phyloP scores from a whole-genome alignment of 2,888 invertebrate genomes.

The Latheticus oryzae region DNA sequence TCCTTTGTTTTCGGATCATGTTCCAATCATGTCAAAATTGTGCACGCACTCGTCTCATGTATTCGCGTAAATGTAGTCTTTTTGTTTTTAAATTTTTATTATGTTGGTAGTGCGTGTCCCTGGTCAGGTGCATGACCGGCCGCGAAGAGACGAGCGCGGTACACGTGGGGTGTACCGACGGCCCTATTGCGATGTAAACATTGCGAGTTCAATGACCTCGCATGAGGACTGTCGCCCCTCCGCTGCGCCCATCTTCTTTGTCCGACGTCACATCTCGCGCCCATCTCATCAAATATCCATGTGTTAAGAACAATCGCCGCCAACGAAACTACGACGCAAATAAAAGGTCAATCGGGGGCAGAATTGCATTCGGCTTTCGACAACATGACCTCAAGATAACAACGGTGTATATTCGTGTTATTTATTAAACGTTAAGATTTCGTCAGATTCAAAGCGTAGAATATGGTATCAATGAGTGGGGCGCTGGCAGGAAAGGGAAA shows the following conservation, averaged over 20 bases:
- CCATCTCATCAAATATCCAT: slow-evolving; percentile 15
- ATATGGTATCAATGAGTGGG: slow-evolving; percentile 5
- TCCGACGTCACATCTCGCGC: slow-evolving; percentile 19
- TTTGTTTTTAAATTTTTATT: not conserved
- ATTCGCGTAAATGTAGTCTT: slow-evolving; percentile 1
- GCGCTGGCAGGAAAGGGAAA: slow-evolving; percentile 29
- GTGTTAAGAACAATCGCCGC: slow-evolving; percentile 8
- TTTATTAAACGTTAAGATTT: too few species aligned
- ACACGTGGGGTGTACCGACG: slow-evolving; percentile 42
- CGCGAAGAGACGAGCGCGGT: not conserved
- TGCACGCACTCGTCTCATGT: slow-evolving; percentile 7
- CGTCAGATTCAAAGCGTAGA: slow-evolving; percentile 16
- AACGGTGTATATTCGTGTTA: too few species aligned
- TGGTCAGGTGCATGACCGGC: slow-evolving; percentile 40
- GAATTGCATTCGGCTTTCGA: slow-evolving; percentile 25
- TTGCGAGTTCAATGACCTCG: slow-evolving; percentile 61
- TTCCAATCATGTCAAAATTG: slow-evolving; percentile 14
- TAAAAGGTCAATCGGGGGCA: slow-evolving; percentile 16
- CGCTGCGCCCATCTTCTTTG: slow-evolving; percentile 38
- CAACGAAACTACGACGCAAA: slow-evolving; percentile 14
- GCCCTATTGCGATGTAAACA: slow-evolving; percentile 64
- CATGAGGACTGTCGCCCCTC: slow-evolving; percentile 23
- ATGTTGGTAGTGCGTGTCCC: slow-evolving; percentile 21
- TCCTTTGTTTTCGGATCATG: slow-evolving; percentile 12
- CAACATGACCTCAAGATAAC: slow-evolving; percentile 8